Base-by-base conservation (phyloP, 1,140 invertebrate species). In the Telenomus remus region DNA sequence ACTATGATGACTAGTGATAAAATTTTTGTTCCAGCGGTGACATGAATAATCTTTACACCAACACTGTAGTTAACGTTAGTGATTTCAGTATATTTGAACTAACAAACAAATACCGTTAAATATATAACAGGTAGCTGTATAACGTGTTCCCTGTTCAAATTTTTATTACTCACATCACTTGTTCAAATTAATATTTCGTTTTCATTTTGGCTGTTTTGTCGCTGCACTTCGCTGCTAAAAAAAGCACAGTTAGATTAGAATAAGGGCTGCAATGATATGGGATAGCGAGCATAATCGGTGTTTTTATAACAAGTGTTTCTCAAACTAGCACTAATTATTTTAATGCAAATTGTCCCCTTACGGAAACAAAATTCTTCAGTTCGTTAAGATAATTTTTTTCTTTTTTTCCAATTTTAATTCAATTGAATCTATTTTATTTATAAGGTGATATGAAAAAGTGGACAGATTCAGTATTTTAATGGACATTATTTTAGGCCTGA, bases 401-500 rank as follows among this genome's bases (percentile, higher is more conserved):
- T 39, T 39, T 39, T 39, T n/a, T 10, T 39, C 9, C 9, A 39
- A 9, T 39, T 39, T 10, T 11, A 1, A 44, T 13, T 9, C n/a
- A 9, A 39, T 39, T 9, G 9, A 9, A 39, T 4, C 9, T 39
- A 39, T 39, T 4, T 11, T 39, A 9, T 9, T 11, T 9, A 39
- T n/a, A 39, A 39, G 9, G 37, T 27, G 6, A 1, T 27, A 6
- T 27, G 6, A 27, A 27, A 27, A 27, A 27, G 19, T 27, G 19
- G 19, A 27, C 19, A 1, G 9, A 11, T 50, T 64, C 10, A 71
- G 33, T 77, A 69, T 77, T 68, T 49, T 54, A 72, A 71, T 74
- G 61, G 66, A 74, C 76, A 48, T 74, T 50, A 81, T 90, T 91
- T 74, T 89, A 91, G 89, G 87, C 81, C 69, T 90, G 80, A 82